phyloP scores from a whole-genome alignment of 2,888 invertebrate genomes.

The Lamellibrachia satsuma region DNA sequence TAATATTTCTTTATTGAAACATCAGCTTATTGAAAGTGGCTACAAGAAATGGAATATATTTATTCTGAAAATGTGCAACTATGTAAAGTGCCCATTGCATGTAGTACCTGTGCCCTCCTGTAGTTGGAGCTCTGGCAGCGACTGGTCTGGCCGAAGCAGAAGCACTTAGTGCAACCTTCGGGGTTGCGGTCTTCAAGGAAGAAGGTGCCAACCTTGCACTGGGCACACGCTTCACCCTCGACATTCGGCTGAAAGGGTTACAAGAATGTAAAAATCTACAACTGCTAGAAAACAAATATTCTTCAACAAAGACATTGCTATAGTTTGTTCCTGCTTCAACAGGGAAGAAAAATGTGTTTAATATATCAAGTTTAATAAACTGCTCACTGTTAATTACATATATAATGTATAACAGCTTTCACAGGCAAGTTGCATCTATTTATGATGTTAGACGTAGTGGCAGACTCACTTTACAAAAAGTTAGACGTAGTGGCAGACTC shows the following conservation, averaged over 20 bases:
- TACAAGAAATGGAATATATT: neutral
- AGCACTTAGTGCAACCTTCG: conserved; percentile 94
- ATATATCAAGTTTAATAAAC: neutral
- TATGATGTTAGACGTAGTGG: conserved; percentile 54
- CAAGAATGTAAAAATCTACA: neutral
- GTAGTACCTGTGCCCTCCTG: conserved; percentile 77
- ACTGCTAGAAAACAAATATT: conserved; percentile 18
- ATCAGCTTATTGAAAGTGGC: neutral
- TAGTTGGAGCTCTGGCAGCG: conserved; percentile 83
- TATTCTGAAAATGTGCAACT: neutral
- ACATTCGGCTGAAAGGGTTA: conserved; percentile 69
- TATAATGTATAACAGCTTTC: neutral
- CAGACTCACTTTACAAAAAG: too few species aligned
- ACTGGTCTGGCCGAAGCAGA: conserved; percentile 95
- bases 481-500: too few species aligned
- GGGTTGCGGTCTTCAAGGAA: conserved; percentile 85
- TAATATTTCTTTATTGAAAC: neutral
- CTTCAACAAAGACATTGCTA: neutral
- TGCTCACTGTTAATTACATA: neutral
- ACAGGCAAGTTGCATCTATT: conserved; percentile 54
- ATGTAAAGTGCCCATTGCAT: neutral
- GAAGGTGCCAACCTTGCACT: conserved; percentile 90
- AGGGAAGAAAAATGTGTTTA: neutral
- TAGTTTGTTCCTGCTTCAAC: neutral
- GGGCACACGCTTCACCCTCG: conserved; percentile 80